Base-by-base conservation (phyloP, 2,888 invertebrate genomes). In the Anthophora plumipes region DNA sequence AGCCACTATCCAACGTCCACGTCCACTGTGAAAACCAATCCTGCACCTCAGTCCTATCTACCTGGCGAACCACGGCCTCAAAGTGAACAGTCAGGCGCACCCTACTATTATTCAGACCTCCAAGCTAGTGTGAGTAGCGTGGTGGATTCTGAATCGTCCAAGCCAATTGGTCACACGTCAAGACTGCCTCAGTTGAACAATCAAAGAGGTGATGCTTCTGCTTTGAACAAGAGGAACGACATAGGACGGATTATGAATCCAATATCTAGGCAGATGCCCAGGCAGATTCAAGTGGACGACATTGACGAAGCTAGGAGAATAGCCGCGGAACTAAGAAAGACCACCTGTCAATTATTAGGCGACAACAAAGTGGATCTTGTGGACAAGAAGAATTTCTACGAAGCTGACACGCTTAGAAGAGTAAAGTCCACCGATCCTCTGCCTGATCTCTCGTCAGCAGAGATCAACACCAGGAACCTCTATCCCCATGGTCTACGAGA, bases 91-190 rank as follows among this genome's bases (percentile, higher is more conserved):
- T 95, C 96, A 72, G 93, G 93, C 1, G 97, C 97, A 46, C 97
- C 98, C 0, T 98, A 98, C 90, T 98, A 98, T 90, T 98, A 98
- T 92, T 97, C 98, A 0, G 98, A 98, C 92, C 94, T 96, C 66
- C 96, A 90, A 46, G 86, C 89, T 0, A 90, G 85, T 22, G 86
- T 77, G 2, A 89, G 73, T 50, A 89, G 73, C 50, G 50, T 66
- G 8, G 43, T 59, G 14, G 89, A 89, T 9, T 73, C 73, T 3
- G 90, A 88, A 12, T 52, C 77, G 17, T 66, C 79, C 20, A 86
- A 87, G 9, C 82, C 84, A 9, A 83, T 89, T 14, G 84, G 85
- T 2, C 90, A 91, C 60, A 90, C 89, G 0, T 90, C 92, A 11
- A 88, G 92, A 55, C 50, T 92, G 9, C 92, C 91, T 1, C 95